Base-by-base conservation (phyloP, 2,797 vertebrate species). In the Enteromius trimaculatus region DNA sequence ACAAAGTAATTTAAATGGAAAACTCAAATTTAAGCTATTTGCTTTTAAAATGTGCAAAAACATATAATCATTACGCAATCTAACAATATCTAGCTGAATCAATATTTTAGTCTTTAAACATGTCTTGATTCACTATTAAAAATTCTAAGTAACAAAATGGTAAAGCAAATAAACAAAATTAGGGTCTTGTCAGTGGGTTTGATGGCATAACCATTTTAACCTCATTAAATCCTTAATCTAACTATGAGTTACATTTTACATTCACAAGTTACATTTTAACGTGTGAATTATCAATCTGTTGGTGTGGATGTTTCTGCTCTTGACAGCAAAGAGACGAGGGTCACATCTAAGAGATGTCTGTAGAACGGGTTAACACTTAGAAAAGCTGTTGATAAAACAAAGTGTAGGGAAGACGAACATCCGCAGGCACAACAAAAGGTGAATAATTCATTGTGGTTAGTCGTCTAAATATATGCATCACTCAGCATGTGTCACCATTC, bases 361-460 rank as follows among this genome's bases (percentile, higher is more conserved):
- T 19, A 70, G 21, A 80, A 89, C 76, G 78, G 85, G 62, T 88
- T 76, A 79, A 23, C 53, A 17, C 42, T 42, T 29, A 21, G n/a
- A 69, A 71, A 78, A 80, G 53, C 37, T 80, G 53, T 66, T 81
- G 84, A 86, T 76, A 71, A 86, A 87, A 82, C 79, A 82, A 85
- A 92, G 86, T 83, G 87, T 89, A 87, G 44, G 66, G 55, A 85
- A n/a, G 80, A 83, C 86, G 88, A 77, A 81, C 79, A 77, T 88
- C 85, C 90, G 87, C 88, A 89, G 88, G 88, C 93, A 94, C 89
- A 94, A 94, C 93, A 87, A 91, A 91, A 90, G 72, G 84, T 96
- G 85, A 96, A 97, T 96, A 94, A 96, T 96, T 94, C 69, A 96
- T 92, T 34, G 88, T 60, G 87, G 86, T 92, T 94, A 93, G 88